Conservation (phyloP, 2,797 vertebrate genomes). For the Acipenser ruthenus region DNA sequence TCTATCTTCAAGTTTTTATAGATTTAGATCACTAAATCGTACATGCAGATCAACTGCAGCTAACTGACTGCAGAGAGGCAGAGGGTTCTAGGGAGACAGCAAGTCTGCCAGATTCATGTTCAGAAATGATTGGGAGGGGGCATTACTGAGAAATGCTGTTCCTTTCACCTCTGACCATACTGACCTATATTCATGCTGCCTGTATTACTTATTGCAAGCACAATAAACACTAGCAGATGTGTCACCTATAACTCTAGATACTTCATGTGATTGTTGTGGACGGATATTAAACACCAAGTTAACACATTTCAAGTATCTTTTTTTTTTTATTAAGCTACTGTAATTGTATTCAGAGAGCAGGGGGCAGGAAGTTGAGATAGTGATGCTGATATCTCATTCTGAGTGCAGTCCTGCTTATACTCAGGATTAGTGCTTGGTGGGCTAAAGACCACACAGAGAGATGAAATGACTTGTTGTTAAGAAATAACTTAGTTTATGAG, state of each 20-base stretch:
- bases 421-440: no score
- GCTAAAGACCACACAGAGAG: no score
- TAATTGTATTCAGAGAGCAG: constrained; percentile 2
- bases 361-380: background rate
- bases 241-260: constrained; percentile 11
- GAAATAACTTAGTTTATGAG: no score
- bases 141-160: constrained; percentile 27
- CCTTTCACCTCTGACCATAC: constrained; percentile 31
- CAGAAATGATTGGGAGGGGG: constrained; percentile 12
- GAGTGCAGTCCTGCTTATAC: no score
- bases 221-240: constrained; percentile 38
- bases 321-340: background rate
- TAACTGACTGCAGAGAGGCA: no score
- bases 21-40: no score
- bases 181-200: constrained; percentile 37
- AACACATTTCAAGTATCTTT: background rate
- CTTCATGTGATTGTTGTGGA: constrained; percentile 14
- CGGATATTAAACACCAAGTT: background rate
- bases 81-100: constrained; percentile 8
- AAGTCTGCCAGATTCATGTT: constrained; percentile 20
- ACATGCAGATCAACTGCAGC: no score
- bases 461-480: no score
- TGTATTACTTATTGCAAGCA: constrained; percentile 29
- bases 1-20: no score
- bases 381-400: no score